A percentile compares a stretch with the other conserved stretches of the same genome.
Conservation (phyloP, 1,140 invertebrate species). For the Euura saliciscinereae region DNA sequence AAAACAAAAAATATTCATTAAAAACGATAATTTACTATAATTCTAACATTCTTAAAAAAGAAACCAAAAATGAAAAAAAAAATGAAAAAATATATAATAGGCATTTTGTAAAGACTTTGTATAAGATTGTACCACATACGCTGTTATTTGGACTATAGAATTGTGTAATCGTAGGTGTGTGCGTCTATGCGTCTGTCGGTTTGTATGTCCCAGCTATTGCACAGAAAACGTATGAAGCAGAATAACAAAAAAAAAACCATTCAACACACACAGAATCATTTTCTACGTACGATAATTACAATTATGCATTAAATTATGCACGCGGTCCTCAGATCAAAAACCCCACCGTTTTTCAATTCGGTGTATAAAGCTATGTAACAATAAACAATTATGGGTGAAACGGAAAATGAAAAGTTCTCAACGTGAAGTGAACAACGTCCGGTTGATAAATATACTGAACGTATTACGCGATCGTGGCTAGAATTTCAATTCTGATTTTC, state of each 20-base stretch:
- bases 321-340: no score
- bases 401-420: no score
- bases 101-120: conserved; percentile 1
- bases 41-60: conserved; percentile 26
- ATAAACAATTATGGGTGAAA: no score
- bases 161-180: conserved; percentile 5
- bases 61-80: conserved; percentile 33
- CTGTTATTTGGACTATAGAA: conserved; percentile 2
- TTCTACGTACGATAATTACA: no score
- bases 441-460: no score
- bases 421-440: no score
- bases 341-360: no score
- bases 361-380: no score
- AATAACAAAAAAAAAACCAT: not conserved
- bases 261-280: no score
- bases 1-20: not conserved
- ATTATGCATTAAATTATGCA: no score
- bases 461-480: no score
- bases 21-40: not conserved
- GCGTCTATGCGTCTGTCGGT: not conserved
- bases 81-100: conserved; percentile 25
- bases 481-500: no score
- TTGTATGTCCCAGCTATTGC: not conserved
- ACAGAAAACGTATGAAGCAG: not conserved
- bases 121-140: conserved; percentile 1